phyloP scores from a whole-genome alignment of 1,140 invertebrate species.

The Drosophila repleta region DNA sequence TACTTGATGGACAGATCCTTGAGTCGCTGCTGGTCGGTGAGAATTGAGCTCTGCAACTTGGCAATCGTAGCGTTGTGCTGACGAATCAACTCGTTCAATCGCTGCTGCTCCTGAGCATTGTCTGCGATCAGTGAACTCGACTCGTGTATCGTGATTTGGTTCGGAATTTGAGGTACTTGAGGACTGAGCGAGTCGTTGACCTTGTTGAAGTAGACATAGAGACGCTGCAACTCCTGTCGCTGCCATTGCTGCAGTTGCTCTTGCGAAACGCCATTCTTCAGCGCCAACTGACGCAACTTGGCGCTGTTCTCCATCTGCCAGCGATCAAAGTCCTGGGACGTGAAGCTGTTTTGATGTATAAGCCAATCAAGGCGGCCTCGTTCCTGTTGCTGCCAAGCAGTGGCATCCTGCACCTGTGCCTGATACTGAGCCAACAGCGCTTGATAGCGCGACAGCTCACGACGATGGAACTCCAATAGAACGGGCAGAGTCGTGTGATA shows the following conservation, averaged over 20 bases:
- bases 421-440: conserved; percentile 65
- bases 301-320: conserved; percentile 73
- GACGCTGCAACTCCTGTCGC: conserved; percentile 63
- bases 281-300: conserved; percentile 55
- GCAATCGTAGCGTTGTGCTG: conserved; percentile 75
- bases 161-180: conserved; percentile 18
- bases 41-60: conserved; percentile 69
- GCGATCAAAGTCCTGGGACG: conserved; percentile 65
- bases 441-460: conserved; percentile 67
- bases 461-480: conserved; percentile 72
- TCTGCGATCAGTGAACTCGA: conserved; percentile 50
- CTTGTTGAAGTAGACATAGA: conserved; percentile 62
- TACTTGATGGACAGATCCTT: conserved; percentile 72
- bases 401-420: conserved; percentile 52
- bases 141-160: conserved; percentile 14
- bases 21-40: conserved; percentile 68
- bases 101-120: conserved; percentile 64
- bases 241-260: conserved; percentile 72
- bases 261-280: conserved; percentile 52
- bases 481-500: conserved; percentile 60
- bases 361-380: conserved; percentile 75
- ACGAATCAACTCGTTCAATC: conserved; percentile 66
- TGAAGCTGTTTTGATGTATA: conserved; percentile 73
- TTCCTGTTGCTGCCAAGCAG: conserved; percentile 67
- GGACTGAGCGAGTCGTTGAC: conserved; percentile 66